Percentiles rank a stretch among this genome's conserved stretches.
Evolutionary conservation across 2,888 invertebrate genomes (phyloP).

Genomic region (Nomada flava): DNA sequence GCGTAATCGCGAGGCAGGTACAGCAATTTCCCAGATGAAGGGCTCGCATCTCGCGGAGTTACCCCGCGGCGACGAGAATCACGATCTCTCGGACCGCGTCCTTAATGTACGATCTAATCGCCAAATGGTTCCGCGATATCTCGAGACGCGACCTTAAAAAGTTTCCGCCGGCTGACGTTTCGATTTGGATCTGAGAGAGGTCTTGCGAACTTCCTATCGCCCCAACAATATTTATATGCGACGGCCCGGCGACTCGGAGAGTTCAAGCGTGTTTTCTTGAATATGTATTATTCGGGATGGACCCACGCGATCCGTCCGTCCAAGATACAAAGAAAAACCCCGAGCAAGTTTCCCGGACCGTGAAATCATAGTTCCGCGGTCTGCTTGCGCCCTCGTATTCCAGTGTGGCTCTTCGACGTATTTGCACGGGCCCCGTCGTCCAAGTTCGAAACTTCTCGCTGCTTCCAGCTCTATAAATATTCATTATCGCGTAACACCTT

Average conservation of each 20-base stretch:
- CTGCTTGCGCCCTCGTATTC: slow-evolving; percentile 5
- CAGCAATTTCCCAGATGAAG: slow-evolving; percentile 32
- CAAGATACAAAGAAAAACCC: slow-evolving; percentile 22
- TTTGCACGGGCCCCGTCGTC: slow-evolving; percentile 30
- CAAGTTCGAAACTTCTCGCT: slow-evolving; percentile 12
- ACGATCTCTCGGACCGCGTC: slow-evolving; percentile 8
- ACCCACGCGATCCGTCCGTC: not conserved
- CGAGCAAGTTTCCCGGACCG: slow-evolving; percentile 25
- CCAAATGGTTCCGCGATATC: slow-evolving; percentile 17
- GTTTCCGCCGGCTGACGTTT: not conserved
- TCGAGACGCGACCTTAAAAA: not conserved
- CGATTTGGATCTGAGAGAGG: not conserved
- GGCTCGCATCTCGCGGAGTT: not conserved
- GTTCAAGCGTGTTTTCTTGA: not conserved
- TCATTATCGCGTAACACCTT: slow-evolving; percentile 2
- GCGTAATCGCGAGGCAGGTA: slow-evolving; percentile 8
- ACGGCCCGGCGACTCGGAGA: not conserved
- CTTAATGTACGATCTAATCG: slow-evolving; percentile 22
- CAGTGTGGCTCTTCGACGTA: slow-evolving; percentile 4
- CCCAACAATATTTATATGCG: not conserved
- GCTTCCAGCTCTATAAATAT: slow-evolving; percentile 18
- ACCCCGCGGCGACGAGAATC: not conserved
- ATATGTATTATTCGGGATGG: slow-evolving; percentile 12
- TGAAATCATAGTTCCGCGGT: slow-evolving; percentile 39
- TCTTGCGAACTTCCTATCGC: not conserved